Percentiles rank a stretch among this genome's conserved stretches.
phyloP scores from a whole-genome alignment of 2,888 invertebrate species.

The Mesorhabditis belari region DNA sequence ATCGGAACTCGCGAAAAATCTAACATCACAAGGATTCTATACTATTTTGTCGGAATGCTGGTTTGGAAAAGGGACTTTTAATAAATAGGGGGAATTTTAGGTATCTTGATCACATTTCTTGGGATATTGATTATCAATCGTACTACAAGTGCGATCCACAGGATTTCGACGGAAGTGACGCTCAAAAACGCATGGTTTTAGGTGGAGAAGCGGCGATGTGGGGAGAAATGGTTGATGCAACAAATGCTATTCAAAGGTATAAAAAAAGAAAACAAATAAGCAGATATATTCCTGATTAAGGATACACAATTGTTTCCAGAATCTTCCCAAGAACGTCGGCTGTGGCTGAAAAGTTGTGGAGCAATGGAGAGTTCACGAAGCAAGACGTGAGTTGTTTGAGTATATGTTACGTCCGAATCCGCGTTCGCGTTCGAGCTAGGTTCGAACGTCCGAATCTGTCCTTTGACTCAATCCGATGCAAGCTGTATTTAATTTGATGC shows the following conservation, averaged over 20 bases:
- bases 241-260: neutral
- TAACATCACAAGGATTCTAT: slow-evolving; percentile 3
- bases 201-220: slow-evolving; percentile 12
- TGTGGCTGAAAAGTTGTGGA: slow-evolving; percentile 8
- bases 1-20: neutral
- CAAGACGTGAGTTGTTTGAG: neutral
- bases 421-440: too few relatives aligned
- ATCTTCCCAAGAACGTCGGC: slow-evolving; percentile 6
- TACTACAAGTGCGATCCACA: slow-evolving; percentile 10
- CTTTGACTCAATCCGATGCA: too few relatives aligned
- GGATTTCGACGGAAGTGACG: neutral
- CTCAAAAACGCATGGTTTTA: neutral
- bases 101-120: slow-evolving; percentile 12
- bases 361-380: slow-evolving; percentile 5
- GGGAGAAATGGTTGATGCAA: slow-evolving; percentile 9
- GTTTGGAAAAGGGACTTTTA: neutral
- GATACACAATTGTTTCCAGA: neutral
- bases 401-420: too few relatives aligned
- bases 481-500: too few relatives aligned
- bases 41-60: slow-evolving; percentile 8
- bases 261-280: neutral
- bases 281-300: neutral
- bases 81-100: neutral
- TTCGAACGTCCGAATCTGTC: too few relatives aligned
- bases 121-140: slow-evolving; percentile 6